These are phyloP conservation scores for Camelus bactrianus DNA, from an alignment of 2,113 vertebrate species.

Conservation along the genomic window DNA sequence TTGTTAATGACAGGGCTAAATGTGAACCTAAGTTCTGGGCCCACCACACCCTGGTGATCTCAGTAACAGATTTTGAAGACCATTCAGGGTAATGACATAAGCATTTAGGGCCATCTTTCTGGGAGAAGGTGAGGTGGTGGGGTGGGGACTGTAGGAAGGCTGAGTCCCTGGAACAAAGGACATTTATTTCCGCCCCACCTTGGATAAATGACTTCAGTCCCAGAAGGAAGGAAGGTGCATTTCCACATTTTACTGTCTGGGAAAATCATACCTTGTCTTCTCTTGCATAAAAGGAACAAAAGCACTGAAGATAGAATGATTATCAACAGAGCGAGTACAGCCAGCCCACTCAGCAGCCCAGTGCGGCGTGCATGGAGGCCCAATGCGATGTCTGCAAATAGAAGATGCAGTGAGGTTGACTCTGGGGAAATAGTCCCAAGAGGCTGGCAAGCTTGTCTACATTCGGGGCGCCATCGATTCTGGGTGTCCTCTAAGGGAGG, in stretches of 20 bases:
- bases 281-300: background rate
- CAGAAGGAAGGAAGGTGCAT: background rate
- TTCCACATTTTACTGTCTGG: background rate
- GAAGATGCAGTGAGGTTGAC: slow-evolving; percentile 28
- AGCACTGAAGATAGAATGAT: background rate
- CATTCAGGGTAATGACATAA: background rate
- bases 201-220: background rate
- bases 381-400: background rate
- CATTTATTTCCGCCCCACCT: background rate
- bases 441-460: background rate
- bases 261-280: slow-evolving; percentile 15
- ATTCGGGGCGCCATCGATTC: background rate
- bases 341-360: background rate
- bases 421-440: background rate
- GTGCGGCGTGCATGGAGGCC: rapidly evolving
- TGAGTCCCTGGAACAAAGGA: background rate
- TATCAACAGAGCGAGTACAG: background rate
- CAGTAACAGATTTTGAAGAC: background rate
- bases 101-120: background rate
- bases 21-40: background rate
- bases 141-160: background rate
- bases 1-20: background rate
- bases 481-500: background rate
- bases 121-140: background rate
- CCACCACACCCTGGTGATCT: background rate